Conservation (phyloP, 2,888 invertebrate genomes). For the Calliopum simillimum region DNA sequence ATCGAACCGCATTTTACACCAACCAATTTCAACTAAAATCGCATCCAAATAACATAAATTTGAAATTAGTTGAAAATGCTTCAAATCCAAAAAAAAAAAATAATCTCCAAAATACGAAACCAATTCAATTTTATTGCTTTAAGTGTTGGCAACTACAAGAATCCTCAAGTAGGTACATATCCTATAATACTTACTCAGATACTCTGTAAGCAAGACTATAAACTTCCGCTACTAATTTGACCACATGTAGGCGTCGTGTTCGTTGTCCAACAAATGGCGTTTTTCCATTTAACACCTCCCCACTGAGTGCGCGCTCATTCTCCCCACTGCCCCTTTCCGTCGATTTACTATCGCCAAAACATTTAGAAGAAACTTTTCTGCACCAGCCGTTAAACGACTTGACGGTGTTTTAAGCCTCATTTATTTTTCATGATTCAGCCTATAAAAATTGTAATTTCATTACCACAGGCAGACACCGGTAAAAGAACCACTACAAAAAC, state of each 20-base stretch:
- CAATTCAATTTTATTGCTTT: too few relatives aligned
- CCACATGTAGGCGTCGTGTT: conserved; percentile 22
- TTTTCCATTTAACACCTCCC: not conserved
- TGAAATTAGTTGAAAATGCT: too few relatives aligned
- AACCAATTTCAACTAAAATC: too few relatives aligned
- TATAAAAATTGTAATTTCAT: conserved; percentile 62
- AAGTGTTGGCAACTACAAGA: too few relatives aligned
- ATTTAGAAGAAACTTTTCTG: not conserved
- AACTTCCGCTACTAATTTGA: conserved; percentile 9
- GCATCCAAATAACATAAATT: too few relatives aligned
- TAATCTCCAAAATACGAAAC: too few relatives aligned
- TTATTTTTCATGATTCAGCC: conserved; percentile 59
- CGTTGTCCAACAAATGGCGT: not conserved
- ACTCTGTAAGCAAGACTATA: not conserved
- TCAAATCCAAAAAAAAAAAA: too few relatives aligned
- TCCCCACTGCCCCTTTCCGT: not conserved
- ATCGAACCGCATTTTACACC: too few relatives aligned
- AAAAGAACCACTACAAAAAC: conserved; percentile 33
- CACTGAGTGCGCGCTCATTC: not conserved
- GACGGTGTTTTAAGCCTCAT: conserved; percentile 57
- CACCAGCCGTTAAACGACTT: conserved; percentile 11
- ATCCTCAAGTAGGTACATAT: too few relatives aligned
- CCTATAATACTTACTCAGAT: too few relatives aligned
- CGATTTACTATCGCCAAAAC: not conserved
- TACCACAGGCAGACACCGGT: conserved; percentile 48